Evolutionary conservation across 2,888 invertebrate genomes (phyloP), one percentile per base, ranked within the genome.

Genomic region (Campaea margaritaria): DNA sequence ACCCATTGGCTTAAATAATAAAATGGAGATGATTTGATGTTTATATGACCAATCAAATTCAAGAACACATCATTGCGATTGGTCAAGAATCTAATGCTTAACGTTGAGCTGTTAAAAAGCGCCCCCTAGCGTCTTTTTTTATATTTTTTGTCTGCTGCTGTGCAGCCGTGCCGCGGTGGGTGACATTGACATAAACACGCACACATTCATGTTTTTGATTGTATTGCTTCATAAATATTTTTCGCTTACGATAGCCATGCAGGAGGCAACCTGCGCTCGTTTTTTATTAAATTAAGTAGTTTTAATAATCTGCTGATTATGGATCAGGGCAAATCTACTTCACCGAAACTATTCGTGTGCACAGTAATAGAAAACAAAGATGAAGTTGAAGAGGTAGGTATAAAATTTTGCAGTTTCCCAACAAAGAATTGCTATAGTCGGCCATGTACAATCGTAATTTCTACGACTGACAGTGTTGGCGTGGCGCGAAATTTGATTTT

Each of bases 351-450:
- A 92, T 96, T 97, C 93, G 93, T 95, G 93, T 95, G 95, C 87
- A 95, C 96, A 85, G 94, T 95, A 84, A 95, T 97, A 88, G 97
- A 97, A 94, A 95, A 95, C 93, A 96, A 96, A 95, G 97, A 97
- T 93, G 97, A 97, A 90, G 94, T 96, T 87, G 97, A 97, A 89
- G 97, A 97, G 96, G 97, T 97, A 95, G 60, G 94, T 92, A 86
- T 84, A 80, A 85, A 92, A 82, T 85, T 85, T 85, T 75, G 83
- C 77, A 84, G 81, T 89, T 89, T 89, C 81, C 74, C 84, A 89
- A 91, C 90, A 91, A 91, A 89, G 91, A 90, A 87, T 87, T 81
- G 82, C 85, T 75, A 84, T 82, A 82, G 90, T 91, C 91, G 87
- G 92, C 92, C 92, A 92, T 92, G 87, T 89, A 90, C 78, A 87